Evolutionary conservation across 2,797 vertebrate genomes (phyloP), one percentile per base, ranked within the genome.

Genomic region (Pipistrellus nathusii): DNA sequence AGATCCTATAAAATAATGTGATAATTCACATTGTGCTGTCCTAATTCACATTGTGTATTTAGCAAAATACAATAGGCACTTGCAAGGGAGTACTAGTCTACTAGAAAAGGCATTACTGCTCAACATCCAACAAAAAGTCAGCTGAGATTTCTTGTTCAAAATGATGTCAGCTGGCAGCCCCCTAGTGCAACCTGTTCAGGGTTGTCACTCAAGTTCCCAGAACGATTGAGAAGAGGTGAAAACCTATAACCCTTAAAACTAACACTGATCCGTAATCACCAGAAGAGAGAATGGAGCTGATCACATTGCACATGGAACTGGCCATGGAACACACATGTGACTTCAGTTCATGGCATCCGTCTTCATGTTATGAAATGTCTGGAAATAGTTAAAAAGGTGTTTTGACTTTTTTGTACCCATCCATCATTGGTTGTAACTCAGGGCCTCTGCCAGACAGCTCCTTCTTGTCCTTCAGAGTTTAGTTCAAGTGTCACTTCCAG

Each of bases 31-130:
- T 44, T 93, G 32, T 59, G 75, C 38, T 83, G 53, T 68, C 46
- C 27, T 89, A 62, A 86, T 64, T 23, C 69, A 44, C 80, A 85
- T 44, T 93, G 32, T 59, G 75, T 88, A 87, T 84, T 23, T 91
- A 76, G 25, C 8, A 86, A 85, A 85, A 77, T 25, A 59, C 46
- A 77, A 53, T 10, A 77, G 71, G 32, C 7, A 9, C 38, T 85
- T 66, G 20, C 27, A 25, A 64, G 68, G 35, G 59, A 85, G 53
- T 48, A 8, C 12, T 51, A 51, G 48, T 51, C 14, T 51, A 27
- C 13, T 66, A n/a, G 77, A 71, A 78, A 17, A 83, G 32, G 10
- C 25, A 77, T 7, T 38, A 38, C 17, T 46, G 48, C 27, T 85
- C 69, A 77, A 51, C 12, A 59, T 44, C 30, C 46, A 77, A 62